phyloP scores from a whole-genome alignment of 2,113 vertebrate species.

The Neopipo cinnamomea region DNA sequence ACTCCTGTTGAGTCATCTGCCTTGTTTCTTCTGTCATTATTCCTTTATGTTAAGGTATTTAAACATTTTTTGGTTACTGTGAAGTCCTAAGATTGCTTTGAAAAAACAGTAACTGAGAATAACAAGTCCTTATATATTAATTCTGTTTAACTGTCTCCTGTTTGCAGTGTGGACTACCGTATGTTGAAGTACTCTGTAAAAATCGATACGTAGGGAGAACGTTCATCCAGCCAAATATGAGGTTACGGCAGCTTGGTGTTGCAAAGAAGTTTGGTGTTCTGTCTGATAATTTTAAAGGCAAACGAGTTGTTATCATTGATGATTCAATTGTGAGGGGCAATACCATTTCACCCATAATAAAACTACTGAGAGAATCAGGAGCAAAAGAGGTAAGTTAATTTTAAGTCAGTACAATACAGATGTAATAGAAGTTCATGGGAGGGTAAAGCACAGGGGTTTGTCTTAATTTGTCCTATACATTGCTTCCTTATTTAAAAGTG shows the following conservation, averaged over 20 bases:
- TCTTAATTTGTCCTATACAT: not conserved
- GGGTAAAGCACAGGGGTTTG: not conserved
- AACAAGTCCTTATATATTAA: not conserved
- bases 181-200: constrained; percentile 96
- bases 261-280: constrained; percentile 97
- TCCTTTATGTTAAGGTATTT: not conserved
- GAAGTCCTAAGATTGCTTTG: not conserved
- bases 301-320: constrained; percentile 92
- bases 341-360: constrained; percentile 97
- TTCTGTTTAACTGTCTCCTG: not conserved
- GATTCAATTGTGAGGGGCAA: constrained; percentile 98
- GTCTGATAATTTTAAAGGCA: constrained; percentile 95
- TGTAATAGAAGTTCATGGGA: not conserved
- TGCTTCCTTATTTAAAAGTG: not conserved
- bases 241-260: constrained; percentile 94
- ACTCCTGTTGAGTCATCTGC: not conserved
- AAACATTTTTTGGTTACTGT: not conserved
- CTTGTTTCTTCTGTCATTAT: not conserved
- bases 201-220: constrained; percentile 97
- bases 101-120: not conserved
- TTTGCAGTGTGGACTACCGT: constrained; percentile 87
- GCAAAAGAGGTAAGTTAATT: constrained; percentile 87
- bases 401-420: not conserved
- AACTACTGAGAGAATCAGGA: constrained; percentile 93
- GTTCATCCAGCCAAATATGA: constrained; percentile 96